Evolutionary conservation across 2,888 invertebrate species (phyloP), one percentile per base, ranked within the genome.

Genomic region (Pachliopta kotzebuea): DNA sequence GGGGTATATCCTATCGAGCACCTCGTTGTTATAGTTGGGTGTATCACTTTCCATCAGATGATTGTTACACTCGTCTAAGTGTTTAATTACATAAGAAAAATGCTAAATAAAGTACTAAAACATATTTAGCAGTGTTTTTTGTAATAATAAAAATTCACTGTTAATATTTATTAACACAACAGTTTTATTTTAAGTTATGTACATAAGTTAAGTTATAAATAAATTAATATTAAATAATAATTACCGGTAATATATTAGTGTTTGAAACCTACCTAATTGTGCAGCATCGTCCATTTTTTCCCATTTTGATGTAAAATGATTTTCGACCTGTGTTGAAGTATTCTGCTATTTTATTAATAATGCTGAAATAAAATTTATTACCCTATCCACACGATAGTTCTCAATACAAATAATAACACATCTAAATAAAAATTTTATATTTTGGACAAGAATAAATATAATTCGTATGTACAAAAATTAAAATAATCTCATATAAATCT

Each of bases 271-370:
- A 98, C 98, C 97, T 87, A 97, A 92, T 93, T 95, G 95, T 76
- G 94, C 94, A 68, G 95, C 95, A 86, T 95, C 94, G 92, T 97
- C 97, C 92, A 96, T 93, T 89, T 92, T 93, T 93, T 98, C 98
- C 98, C 98, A 98, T 91, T 96, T 96, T 79, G 92, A 92, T 57
- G 92, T 84, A 88, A 92, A 92, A 80, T 83, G 80, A 83, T 76
- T 87, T 84, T 90, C 86, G 77, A 91, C 92, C 92, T 92, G 92
- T 83, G 80, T 76, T 76, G 78, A 80, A 78, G 83, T 84, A 84
- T 76, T 85, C 86, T 84, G 80, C 76, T 74, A 78, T 73, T 88
- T 87, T 88, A 88, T 85, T 83, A 79, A 87, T 76, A 81, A 86
- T 72, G 90, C 90, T 90, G 90, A 78, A 90, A 91, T 83, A 85